Conservation (phyloP, 2,888 invertebrate genomes). For the Eumerus sabulonum region DNA sequence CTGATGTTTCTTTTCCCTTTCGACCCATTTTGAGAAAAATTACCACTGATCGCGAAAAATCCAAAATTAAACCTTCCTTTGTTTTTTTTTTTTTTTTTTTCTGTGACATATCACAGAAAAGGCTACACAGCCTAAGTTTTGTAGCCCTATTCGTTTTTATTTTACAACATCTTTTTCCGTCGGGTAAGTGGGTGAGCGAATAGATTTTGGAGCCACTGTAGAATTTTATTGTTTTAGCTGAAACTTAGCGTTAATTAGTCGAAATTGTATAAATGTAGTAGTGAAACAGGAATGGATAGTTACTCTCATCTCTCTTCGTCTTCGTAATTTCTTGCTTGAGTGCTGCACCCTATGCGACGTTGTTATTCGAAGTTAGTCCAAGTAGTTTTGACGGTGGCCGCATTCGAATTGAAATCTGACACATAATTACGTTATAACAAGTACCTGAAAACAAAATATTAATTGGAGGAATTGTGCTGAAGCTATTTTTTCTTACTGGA, state of each 20-base stretch:
- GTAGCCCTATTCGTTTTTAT: too few species aligned
- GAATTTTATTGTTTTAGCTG: slow-evolving; percentile 22
- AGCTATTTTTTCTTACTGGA: background rate
- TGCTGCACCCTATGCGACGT: too few species aligned
- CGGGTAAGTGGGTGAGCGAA: too few species aligned
- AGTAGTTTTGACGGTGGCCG: slow-evolving; percentile 37
- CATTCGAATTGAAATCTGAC: slow-evolving; percentile 61
- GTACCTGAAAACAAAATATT: slow-evolving; percentile 60
- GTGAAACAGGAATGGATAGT: slow-evolving; percentile 29
- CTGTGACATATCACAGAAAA: too few species aligned
- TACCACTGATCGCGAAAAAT: too few species aligned
- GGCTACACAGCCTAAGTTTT: too few species aligned
- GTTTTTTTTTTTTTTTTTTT: too few species aligned
- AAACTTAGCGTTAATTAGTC: slow-evolving; percentile 17
- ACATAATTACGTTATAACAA: slow-evolving; percentile 64
- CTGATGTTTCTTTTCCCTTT: too few species aligned
- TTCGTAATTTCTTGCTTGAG: slow-evolving; percentile 15
- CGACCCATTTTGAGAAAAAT: too few species aligned
- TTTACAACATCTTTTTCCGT: too few species aligned
- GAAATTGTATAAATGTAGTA: slow-evolving; percentile 17
- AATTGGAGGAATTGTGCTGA: slow-evolving; percentile 42
- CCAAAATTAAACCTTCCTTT: too few species aligned
- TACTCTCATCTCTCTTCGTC: slow-evolving; percentile 21
- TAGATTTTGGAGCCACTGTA: too few species aligned
- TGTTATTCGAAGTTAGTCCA: slow-evolving; percentile 18